Percentiles rank a stretch among this genome's conserved stretches.
Conservation (phyloP, 1,140 invertebrate genomes). For the Pseudomyrmex sp. region DNA sequence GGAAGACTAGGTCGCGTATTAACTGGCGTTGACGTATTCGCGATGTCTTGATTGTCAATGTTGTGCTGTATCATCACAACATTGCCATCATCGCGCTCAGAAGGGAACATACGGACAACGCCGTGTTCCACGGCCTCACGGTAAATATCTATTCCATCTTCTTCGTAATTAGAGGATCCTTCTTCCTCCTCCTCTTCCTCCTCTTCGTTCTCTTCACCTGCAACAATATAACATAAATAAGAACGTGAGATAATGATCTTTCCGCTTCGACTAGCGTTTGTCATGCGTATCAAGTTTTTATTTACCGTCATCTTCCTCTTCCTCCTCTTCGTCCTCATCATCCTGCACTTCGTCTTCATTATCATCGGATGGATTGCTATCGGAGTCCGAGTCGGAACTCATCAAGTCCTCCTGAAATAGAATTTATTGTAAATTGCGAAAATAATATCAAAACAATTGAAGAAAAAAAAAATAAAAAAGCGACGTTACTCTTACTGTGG, state of each 20-base stretch:
- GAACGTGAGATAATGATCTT: slow-evolving; percentile 27
- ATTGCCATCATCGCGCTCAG: slow-evolving; percentile 87
- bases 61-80: slow-evolving; percentile 88
- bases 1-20: slow-evolving; percentile 84
- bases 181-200: slow-evolving; percentile 90
- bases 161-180: slow-evolving; percentile 86
- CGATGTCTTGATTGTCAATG: slow-evolving; percentile 80
- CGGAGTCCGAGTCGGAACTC: slow-evolving; percentile 86
- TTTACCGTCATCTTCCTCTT: slow-evolving; percentile 85
- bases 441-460: slow-evolving; percentile 40
- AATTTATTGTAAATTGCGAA: slow-evolving; percentile 38
- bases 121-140: slow-evolving; percentile 84
- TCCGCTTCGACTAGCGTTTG: not conserved
- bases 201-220: slow-evolving; percentile 86
- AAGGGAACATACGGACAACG: slow-evolving; percentile 84
- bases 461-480: slow-evolving; percentile 50
- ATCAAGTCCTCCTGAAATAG: slow-evolving; percentile 85
- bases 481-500: slow-evolving; percentile 82
- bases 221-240: slow-evolving; percentile 7
- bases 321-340: slow-evolving; percentile 87
- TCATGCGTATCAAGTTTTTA: slow-evolving; percentile 12
- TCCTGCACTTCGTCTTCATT: slow-evolving; percentile 87
- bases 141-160: slow-evolving; percentile 86
- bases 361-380: slow-evolving; percentile 84
- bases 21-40: slow-evolving; percentile 80